Base-by-base conservation (phyloP, 2,888 invertebrate genomes). In the Sepiola atlantica region DNA sequence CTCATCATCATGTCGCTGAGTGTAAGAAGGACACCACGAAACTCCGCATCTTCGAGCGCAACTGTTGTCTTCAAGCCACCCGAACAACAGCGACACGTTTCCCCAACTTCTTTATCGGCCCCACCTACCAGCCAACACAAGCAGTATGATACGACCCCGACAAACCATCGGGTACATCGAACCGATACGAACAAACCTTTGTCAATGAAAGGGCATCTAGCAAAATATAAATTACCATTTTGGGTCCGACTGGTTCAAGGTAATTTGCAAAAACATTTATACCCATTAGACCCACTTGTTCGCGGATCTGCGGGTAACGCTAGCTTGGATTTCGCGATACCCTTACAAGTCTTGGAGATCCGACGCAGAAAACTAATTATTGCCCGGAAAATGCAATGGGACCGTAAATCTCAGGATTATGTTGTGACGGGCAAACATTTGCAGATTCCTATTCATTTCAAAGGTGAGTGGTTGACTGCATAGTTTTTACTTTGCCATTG, bases 301-400 rank as follows among this genome's bases (percentile, higher is more conserved):
- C 28, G 16, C 0, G 92, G 18, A n/a, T 6, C 55, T 55, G n/a
- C 16, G 28, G 45, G 14, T 55, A 92, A 92, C 45, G 32, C 55
- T 57, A 32, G 12, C n/a, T 35, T 32, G 24, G 55, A 18, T 20
- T 28, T 24, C 61, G 96, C 96, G n/a, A 94, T 95, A 24, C 94
- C 96, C 28, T 94, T 96, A 35, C 96, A 96, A 91, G 95, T 96
- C 94, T 94, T 96, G 94, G 96, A 97, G 94, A 95, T 96, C 45
- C 94, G 96, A 55, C 94, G 96, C 45, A 95, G 95, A 93, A 96
- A 96, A 95, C 95, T 96, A 92, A 96, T 97, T 16, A 95, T 96
- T 32, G 96, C 96, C 28, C 95, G 95, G 16, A 96, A 96, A 77
- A 95, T 96, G 95, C 96, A 96, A 57, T 96, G 96, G 96, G 96